Evolutionary conservation across 1,140 invertebrate species (phyloP), one percentile per base, ranked within the genome.

Genomic region (Drosophila pachea): DNA sequence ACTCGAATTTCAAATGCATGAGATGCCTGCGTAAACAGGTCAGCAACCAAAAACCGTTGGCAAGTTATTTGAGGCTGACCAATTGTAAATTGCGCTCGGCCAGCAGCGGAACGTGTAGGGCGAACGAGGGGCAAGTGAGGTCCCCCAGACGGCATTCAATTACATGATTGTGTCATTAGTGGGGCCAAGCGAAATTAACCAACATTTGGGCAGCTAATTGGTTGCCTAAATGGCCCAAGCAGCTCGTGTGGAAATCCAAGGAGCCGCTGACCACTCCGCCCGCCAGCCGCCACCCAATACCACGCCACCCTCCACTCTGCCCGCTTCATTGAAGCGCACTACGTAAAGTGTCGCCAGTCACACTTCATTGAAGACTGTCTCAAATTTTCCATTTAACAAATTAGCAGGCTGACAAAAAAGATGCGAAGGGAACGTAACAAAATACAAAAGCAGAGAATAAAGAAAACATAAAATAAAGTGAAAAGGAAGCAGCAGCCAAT

Each of bases 181-280:
- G 74, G 49, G 50, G 45, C 49, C 48, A 62, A 56, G 61, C 63
- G 71, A 86, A 86, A 86, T 86, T 86, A 86, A 86, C 70, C 82
- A 86, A 86, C 81, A 81, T 86, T 86, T 86, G 82, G 76, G 70
- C 77, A 86, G 71, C 81, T 86, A 86, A 86, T 86, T 86, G 81
- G 81, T 75, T 68, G 81, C 71, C 81, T 86, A 79, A 79, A 81
- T 76, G 82, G 76, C 76, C 74, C 72, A 73, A 75, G 68, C 68
- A 79, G 81, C 76, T 84, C 79, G 79, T 84, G 79, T 84, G 79
- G 79, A 84, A 84, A 68, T 86, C 76, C 81, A 74, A 68, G 45
- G 36, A 22, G 12, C 40, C 22, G 22, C 22, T 22, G 22, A 1
- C 22, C 63, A 73, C 55, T 72, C 52, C 69, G 8, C 50, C 9